These are phyloP conservation scores for Struthidea cinerea DNA, from an alignment of 2,113 vertebrate species.

Conservation along the genomic window DNA sequence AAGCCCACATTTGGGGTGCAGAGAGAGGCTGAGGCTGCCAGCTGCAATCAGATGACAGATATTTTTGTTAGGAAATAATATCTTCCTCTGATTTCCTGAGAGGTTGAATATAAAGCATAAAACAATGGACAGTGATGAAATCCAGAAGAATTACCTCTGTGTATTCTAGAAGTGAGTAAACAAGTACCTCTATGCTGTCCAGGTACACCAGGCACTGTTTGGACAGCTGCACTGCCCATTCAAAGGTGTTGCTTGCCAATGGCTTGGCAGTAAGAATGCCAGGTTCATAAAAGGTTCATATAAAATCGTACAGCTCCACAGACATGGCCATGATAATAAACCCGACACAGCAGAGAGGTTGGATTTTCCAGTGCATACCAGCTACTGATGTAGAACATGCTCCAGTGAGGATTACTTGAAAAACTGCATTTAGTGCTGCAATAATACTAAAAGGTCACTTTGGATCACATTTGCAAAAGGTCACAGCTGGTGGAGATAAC, in stretches of 20 bases:
- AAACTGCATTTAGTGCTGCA: slow-evolving; percentile 45
- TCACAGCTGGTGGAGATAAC: slow-evolving; percentile 32
- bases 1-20: neutral
- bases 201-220: slow-evolving; percentile 75
- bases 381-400: neutral
- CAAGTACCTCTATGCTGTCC: slow-evolving; percentile 41
- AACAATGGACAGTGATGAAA: slow-evolving; percentile 62
- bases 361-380: slow-evolving; percentile 14
- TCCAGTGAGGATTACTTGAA: slow-evolving; percentile 41
- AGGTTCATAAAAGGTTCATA: neutral
- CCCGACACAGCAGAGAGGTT: neutral
- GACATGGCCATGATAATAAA: neutral
- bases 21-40: neutral
- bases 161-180: slow-evolving; percentile 66
- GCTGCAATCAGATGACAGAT: slow-evolving; percentile 9
- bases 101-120: slow-evolving; percentile 15
- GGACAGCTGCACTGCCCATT: slow-evolving; percentile 76
- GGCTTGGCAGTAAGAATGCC: neutral
- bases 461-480: slow-evolving; percentile 57
- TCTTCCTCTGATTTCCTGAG: slow-evolving; percentile 41
- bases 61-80: slow-evolving; percentile 55
- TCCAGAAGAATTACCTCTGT: slow-evolving; percentile 59
- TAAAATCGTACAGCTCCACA: neutral
- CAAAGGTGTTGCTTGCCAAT: slow-evolving; percentile 57
- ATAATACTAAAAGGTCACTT: slow-evolving; percentile 57